Percentiles rank a stretch among this genome's conserved stretches.
Conservation (phyloP, 2,888 invertebrate genomes). For the Cryptocheilus praepositus region DNA sequence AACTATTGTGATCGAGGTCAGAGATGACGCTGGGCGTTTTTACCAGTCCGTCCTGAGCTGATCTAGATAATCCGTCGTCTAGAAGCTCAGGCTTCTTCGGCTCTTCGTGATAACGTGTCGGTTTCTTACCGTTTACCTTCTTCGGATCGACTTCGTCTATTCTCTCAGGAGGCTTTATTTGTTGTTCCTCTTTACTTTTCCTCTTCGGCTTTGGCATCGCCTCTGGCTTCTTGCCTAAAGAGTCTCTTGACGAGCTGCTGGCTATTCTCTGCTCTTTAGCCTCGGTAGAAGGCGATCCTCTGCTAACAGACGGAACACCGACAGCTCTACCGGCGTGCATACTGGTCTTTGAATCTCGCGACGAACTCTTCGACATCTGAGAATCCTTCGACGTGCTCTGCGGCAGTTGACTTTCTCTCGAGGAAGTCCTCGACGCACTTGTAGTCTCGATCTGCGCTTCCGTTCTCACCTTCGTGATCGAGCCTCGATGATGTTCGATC, state of each 20-base stretch:
- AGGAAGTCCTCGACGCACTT: conserved; percentile 35
- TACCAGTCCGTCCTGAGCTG: conserved; percentile 42
- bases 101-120: conserved; percentile 34
- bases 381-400: conserved; percentile 58
- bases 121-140: background rate
- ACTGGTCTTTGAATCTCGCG: conserved; percentile 58
- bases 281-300: conserved; percentile 16
- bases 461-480: conserved; percentile 48
- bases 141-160: conserved; percentile 34
- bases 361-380: conserved; percentile 59
- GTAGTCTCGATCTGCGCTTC: conserved; percentile 57
- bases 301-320: background rate
- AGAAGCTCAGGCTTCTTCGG: conserved; percentile 65
- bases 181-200: conserved; percentile 59
- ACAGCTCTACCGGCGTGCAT: conserved; percentile 28
- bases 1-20: conserved; percentile 74
- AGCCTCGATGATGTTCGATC: conserved; percentile 67
- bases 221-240: conserved; percentile 57
- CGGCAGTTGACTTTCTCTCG: conserved; percentile 48
- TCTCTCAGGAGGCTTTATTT: conserved; percentile 35
- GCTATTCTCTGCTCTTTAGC: conserved; percentile 45
- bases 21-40: conserved; percentile 66
- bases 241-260: conserved; percentile 59
- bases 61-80: conserved; percentile 29
- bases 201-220: conserved; percentile 63